phyloP scores from a whole-genome alignment of 2,797 vertebrate genomes.

The Macrochelys suwanniensis region DNA sequence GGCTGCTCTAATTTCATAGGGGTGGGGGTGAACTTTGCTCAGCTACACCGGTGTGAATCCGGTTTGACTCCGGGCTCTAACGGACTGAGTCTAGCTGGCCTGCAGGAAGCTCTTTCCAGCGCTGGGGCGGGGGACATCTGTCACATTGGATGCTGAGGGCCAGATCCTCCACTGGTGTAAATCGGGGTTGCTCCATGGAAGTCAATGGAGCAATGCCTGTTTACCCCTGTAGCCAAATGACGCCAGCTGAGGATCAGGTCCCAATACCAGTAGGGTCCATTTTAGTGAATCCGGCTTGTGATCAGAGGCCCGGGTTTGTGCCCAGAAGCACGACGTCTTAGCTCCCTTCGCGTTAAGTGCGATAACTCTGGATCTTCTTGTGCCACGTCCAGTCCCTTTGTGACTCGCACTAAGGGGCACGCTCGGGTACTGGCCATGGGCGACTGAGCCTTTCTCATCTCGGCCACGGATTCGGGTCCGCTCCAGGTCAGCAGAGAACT shows the following conservation, averaged over 20 bases:
- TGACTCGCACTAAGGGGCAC: too few species aligned
- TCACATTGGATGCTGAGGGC: background rate
- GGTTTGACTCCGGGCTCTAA: background rate
- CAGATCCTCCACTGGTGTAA: background rate
- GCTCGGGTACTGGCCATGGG: too few species aligned
- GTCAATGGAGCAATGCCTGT: background rate
- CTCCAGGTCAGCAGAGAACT: too few species aligned
- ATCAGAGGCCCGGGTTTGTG: background rate
- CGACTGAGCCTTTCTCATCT: too few species aligned
- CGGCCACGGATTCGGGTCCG: too few species aligned
- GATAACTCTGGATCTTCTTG: too few species aligned
- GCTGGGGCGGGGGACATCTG: rapidly evolving
- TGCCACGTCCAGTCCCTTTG: too few species aligned
- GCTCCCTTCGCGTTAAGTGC: too few species aligned
- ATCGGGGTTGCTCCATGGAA: background rate
- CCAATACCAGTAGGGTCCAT: background rate
- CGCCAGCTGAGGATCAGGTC: background rate
- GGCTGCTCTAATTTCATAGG: too few species aligned
- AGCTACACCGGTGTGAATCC: too few species aligned
- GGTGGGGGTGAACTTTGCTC: too few species aligned
- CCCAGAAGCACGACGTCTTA: background rate
- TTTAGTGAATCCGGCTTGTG: background rate
- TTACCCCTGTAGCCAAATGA: too few species aligned
- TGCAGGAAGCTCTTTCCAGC: background rate
- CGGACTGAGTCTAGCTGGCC: background rate